These are phyloP conservation scores for Microvelia longipes DNA, from an alignment of 1,140 invertebrate species.

Conservation along the genomic window DNA sequence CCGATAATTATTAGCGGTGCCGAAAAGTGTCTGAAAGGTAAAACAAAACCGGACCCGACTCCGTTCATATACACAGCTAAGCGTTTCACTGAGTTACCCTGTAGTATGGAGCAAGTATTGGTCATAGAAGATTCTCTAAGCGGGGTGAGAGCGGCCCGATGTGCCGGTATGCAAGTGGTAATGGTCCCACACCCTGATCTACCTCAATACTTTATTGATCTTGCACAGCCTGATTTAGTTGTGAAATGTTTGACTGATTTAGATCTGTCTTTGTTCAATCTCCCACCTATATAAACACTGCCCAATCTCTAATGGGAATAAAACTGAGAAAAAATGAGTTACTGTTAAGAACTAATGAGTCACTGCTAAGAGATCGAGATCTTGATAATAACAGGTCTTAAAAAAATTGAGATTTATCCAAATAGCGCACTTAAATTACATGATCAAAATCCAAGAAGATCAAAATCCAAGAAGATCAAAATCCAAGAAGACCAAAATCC, in stretches of 20 bases:
- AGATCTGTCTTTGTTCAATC: neutral
- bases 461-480: too few species aligned
- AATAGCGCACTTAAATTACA: too few species aligned
- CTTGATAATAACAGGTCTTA: too few species aligned
- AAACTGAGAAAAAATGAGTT: too few species aligned
- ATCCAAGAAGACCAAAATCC: too few species aligned
- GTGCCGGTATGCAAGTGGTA: neutral
- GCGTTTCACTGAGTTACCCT: conserved; percentile 57
- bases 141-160: neutral
- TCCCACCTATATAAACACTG: too few species aligned
- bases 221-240: neutral
- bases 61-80: conserved; percentile 75
- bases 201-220: neutral
- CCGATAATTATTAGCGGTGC: conserved; percentile 72
- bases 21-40: conserved; percentile 65
- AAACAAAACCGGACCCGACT: conserved; percentile 85
- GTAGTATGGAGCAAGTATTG: conserved; percentile 53
- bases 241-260: neutral
- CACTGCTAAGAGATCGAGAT: too few species aligned
- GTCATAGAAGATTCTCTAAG: neutral
- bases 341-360: too few species aligned
- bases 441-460: too few species aligned
- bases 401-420: too few species aligned
- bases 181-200: neutral
- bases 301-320: too few species aligned